Evolutionary conservation across 2,888 invertebrate species (phyloP).

Genomic region (Cenopis cana): DNA sequence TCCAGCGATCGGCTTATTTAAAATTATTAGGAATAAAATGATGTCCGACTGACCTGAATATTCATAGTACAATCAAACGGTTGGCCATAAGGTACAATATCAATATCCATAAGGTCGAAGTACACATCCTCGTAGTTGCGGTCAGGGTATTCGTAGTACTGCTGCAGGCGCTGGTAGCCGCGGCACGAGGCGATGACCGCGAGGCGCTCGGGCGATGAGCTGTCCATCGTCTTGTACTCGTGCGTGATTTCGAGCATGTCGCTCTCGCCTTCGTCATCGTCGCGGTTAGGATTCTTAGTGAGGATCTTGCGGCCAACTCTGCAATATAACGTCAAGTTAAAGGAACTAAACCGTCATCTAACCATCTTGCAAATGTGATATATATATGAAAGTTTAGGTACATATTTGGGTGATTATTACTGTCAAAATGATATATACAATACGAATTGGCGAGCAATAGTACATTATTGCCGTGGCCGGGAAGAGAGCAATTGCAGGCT

Average conservation of each 20-base stretch:
- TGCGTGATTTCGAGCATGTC: slow-evolving; percentile 88
- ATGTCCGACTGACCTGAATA: slow-evolving; percentile 78
- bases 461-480: no score
- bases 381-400: no score
- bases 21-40: background rate
- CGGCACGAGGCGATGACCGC: slow-evolving; percentile 88
- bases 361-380: background rate
- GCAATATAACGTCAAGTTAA: slow-evolving; percentile 46
- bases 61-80: slow-evolving; percentile 88
- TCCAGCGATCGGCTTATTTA: background rate
- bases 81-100: slow-evolving; percentile 87
- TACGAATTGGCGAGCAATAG: no score
- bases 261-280: slow-evolving; percentile 87
- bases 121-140: slow-evolving; percentile 86
- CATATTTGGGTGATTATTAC: no score
- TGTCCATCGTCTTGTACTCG: slow-evolving; percentile 87
- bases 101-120: slow-evolving; percentile 88
- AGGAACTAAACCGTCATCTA: background rate
- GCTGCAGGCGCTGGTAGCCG: slow-evolving; percentile 86
- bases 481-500: no score
- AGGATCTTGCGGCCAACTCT: slow-evolving; percentile 89
- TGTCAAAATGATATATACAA: no score
- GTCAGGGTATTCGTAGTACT: slow-evolving; percentile 86
- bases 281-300: slow-evolving; percentile 86
- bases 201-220: slow-evolving; percentile 86